Evolutionary conservation across 1,140 invertebrate species (phyloP).

Genomic region (Cecropterus lyciades): DNA sequence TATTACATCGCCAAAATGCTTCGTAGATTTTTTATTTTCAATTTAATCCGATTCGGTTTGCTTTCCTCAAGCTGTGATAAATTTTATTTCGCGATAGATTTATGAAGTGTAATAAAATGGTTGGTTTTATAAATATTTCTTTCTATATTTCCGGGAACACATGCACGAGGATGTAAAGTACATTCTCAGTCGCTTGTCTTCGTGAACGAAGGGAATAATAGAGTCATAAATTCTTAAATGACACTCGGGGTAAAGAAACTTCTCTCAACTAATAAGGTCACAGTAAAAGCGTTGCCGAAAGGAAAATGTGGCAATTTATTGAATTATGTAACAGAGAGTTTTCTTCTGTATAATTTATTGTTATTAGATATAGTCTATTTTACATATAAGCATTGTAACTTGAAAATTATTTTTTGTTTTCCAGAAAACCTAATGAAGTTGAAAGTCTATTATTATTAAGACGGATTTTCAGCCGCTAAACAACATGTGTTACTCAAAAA

Average conservation of each 20-base stretch:
- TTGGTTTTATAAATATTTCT: conserved; percentile 28
- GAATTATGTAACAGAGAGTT: conserved; percentile 19
- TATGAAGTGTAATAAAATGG: conserved; percentile 26
- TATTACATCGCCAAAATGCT: neutral
- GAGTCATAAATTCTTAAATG: conserved; percentile 34
- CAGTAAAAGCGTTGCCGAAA: conserved; percentile 18
- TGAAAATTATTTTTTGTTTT: no score
- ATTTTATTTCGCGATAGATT: conserved; percentile 24
- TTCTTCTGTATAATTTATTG: neutral
- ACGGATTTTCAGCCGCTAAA: no score
- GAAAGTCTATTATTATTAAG: no score
- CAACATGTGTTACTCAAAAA: no score
- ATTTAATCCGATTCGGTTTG: conserved; percentile 22
- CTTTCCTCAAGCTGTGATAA: conserved; percentile 11
- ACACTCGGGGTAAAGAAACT: conserved; percentile 15
- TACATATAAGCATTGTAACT: no score
- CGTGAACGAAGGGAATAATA: conserved; percentile 24
- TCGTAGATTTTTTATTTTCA: conserved; percentile 19
- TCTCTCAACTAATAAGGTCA: conserved; percentile 32
- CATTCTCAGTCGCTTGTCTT: conserved; percentile 24
- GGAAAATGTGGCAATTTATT: conserved; percentile 16
- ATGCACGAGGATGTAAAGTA: conserved; percentile 20
- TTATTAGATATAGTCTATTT: no score
- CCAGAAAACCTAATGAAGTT: no score
- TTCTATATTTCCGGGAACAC: no score